phyloP scores from a whole-genome alignment of 2,113 vertebrate genomes.

The Piprites chloris region DNA sequence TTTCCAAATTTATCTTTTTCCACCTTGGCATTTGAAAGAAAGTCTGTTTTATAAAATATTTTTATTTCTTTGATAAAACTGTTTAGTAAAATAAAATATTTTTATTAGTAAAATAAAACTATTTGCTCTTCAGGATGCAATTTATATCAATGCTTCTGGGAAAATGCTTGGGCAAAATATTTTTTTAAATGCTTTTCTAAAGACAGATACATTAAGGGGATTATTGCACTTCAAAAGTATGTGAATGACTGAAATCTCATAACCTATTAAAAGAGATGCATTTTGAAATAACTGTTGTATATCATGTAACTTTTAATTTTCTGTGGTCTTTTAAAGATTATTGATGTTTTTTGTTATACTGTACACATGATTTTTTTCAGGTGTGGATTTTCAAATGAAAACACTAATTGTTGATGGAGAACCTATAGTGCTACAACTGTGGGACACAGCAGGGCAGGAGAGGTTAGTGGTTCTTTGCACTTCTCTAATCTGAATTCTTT shows the following conservation, averaged over 20 bases:
- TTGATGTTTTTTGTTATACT: not conserved
- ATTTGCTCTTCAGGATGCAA: not conserved
- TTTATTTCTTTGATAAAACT: not conserved
- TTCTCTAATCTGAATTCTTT: not conserved
- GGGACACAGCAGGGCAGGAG: slow-evolving; percentile 96
- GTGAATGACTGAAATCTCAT: not conserved
- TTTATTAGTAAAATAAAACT: not conserved
- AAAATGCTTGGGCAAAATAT: not conserved
- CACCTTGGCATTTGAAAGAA: not conserved
- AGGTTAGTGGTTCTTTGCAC: slow-evolving; percentile 73
- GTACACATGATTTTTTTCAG: slow-evolving; percentile 63
- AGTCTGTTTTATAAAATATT: not conserved
- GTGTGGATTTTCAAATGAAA: slow-evolving; percentile 97
- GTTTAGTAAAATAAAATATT: not conserved
- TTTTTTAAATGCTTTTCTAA: not conserved
- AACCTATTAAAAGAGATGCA: not conserved
- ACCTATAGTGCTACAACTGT: slow-evolving; percentile 85
- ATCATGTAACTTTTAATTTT: not conserved
- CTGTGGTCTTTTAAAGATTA: not conserved
- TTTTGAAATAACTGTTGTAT: not conserved
- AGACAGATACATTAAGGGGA: not conserved
- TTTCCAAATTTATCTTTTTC: not conserved
- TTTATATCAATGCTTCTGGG: not conserved
- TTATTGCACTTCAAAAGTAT: not conserved
- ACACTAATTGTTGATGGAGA: slow-evolving; percentile 93